phyloP scores from a whole-genome alignment of 2,113 vertebrate species.

The Shinisaurus crocodilurus region DNA sequence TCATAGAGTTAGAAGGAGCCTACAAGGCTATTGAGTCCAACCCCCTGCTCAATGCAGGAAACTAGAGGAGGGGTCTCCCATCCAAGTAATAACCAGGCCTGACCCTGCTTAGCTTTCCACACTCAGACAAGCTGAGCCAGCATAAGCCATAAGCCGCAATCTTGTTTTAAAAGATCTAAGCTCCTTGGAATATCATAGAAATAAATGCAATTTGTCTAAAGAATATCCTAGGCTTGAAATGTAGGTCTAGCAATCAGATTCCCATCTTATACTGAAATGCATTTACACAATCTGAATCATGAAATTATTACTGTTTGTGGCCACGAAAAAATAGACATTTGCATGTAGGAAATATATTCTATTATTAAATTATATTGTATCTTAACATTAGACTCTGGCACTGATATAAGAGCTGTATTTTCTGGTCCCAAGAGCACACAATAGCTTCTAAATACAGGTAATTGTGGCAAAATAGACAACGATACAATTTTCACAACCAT shows the following conservation, averaged over 20 bases:
- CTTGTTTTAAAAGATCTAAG: neutral
- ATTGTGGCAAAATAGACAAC: neutral
- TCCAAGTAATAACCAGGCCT: too few species aligned
- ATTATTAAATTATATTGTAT: conserved; percentile 39
- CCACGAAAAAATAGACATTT: neutral
- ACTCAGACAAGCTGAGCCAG: too few species aligned
- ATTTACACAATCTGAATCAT: neutral
- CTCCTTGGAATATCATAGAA: neutral
- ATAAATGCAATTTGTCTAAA: neutral
- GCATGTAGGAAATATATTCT: neutral
- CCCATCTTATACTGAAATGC: neutral
- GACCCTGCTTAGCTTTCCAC: too few species aligned
- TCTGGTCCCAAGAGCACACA: conserved; percentile 27
- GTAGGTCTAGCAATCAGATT: neutral
- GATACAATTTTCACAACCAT: neutral
- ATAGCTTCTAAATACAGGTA: conserved; percentile 12
- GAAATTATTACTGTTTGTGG: neutral
- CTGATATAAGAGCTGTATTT: conserved; percentile 29
- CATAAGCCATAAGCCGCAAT: too few species aligned
- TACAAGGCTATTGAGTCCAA: too few species aligned
- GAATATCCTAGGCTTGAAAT: neutral
- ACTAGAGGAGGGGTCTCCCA: too few species aligned
- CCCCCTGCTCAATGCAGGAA: too few species aligned
- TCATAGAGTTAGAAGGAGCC: too few species aligned
- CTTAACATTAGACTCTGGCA: conserved; percentile 30